Evolutionary conservation across 2,113 vertebrate genomes (phyloP).

Genomic region (Pollachius pollachius): DNA sequence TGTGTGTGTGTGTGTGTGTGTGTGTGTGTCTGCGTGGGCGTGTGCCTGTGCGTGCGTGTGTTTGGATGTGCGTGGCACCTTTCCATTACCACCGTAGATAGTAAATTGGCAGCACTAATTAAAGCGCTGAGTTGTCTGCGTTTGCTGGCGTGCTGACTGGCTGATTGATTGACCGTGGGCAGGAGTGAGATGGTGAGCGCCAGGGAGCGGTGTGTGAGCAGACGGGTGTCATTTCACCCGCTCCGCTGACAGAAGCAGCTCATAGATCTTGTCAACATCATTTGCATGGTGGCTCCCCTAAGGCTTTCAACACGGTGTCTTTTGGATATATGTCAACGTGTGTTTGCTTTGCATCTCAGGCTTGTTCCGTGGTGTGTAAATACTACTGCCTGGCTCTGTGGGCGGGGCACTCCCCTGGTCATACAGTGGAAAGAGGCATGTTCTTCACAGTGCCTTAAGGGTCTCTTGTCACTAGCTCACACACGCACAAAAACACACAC

Average conservation of each 20-base stretch:
- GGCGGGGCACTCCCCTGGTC: constrained; percentile 55
- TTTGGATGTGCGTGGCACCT: constrained; percentile 4
- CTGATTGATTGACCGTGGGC: neutral
- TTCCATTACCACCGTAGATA: constrained; percentile 21
- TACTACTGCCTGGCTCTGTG: constrained; percentile 44
- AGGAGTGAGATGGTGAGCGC: neutral
- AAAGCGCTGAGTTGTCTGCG: neutral
- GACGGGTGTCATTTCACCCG: neutral
- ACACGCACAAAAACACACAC: too few relatives aligned
- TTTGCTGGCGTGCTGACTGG: neutral
- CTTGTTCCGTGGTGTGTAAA: constrained; percentile 2
- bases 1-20: neutral
- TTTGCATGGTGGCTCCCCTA: constrained; percentile 23
- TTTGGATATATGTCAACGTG: constrained; percentile 8
- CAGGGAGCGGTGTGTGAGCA: neutral
- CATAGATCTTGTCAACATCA: constrained; percentile 26
- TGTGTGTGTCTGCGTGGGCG: constrained; percentile 30
- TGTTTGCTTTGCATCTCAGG: neutral
- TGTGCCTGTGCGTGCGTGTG: constrained; percentile 20
- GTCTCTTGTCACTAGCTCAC: constrained; percentile 50
- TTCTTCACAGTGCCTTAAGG: constrained; percentile 61
- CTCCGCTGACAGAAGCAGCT: constrained; percentile 2
- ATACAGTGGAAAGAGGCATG: constrained; percentile 57
- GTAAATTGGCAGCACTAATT: constrained; percentile 27
- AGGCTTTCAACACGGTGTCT: constrained; percentile 2